A percentile compares a stretch with the other conserved stretches of the same genome.
These are phyloP conservation scores for Euspilapteryx auroguttella DNA, from an alignment of 2,888 invertebrate species.

Conservation along the genomic window DNA sequence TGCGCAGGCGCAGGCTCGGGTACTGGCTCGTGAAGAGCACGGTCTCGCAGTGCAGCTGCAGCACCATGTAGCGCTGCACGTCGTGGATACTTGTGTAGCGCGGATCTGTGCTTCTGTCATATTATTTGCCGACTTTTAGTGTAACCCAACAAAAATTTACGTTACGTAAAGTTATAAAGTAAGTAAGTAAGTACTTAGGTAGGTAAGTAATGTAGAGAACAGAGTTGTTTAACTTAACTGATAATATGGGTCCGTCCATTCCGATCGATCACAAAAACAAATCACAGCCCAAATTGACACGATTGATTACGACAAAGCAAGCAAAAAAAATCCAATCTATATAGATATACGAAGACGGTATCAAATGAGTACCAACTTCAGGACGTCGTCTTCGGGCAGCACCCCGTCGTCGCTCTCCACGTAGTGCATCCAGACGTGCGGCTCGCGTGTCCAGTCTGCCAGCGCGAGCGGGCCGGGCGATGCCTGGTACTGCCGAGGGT, in stretches of 20 bases:
- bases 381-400: constrained; percentile 27
- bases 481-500: constrained; percentile 16
- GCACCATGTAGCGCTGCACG: constrained; percentile 32
- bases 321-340: too few relatives aligned
- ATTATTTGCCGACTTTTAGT: neutral
- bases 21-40: constrained; percentile 37
- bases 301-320: too few relatives aligned
- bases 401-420: constrained; percentile 27
- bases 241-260: too few relatives aligned
- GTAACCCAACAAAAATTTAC: too few relatives aligned
- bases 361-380: too few relatives aligned
- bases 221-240: too few relatives aligned
- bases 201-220: too few relatives aligned
- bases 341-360: too few relatives aligned
- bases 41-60: constrained; percentile 31
- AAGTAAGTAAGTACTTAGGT: too few relatives aligned
- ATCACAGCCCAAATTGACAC: too few relatives aligned
- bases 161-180: too few relatives aligned
- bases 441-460: constrained; percentile 27
- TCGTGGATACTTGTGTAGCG: constrained; percentile 38
- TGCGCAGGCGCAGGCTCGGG: constrained; percentile 27
- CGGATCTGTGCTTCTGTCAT: constrained; percentile 22
- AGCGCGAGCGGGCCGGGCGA: constrained; percentile 20
- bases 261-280: too few relatives aligned
- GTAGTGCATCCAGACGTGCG: constrained; percentile 33